phyloP scores from a whole-genome alignment of 2,888 invertebrate species.

The Caprella mutica region DNA sequence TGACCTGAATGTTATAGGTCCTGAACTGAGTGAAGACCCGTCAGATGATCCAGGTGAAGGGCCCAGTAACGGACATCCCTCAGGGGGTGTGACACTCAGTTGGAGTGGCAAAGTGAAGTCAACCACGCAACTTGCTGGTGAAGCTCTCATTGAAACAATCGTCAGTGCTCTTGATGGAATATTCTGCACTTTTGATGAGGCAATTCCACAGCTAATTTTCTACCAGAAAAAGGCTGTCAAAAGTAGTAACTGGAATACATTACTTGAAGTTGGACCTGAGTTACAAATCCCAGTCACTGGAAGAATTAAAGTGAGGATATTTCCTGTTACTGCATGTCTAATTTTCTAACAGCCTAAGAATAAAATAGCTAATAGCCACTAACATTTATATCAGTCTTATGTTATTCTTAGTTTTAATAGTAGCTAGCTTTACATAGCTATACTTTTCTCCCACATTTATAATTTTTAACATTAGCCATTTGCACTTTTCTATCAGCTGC shows the following conservation, averaged over 20 bases:
- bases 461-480: no score
- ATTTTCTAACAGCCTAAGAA: not conserved
- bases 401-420: no score
- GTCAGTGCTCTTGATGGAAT: conserved; percentile 33
- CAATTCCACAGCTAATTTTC: conserved; percentile 49
- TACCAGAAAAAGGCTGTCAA: conserved; percentile 47
- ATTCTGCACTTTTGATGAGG: conserved; percentile 50
- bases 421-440: no score
- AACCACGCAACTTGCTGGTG: conserved; percentile 27
- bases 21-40: no score
- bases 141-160: conserved; percentile 21
- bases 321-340: not conserved
- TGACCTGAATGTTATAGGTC: conserved; percentile 55
- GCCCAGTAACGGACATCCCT: not conserved
- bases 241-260: conserved; percentile 54
- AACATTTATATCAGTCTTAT: no score
- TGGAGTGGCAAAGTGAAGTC: conserved; percentile 34
- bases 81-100: conserved; percentile 34
- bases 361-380: no score
- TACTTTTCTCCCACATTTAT: no score
- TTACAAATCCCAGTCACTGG: conserved; percentile 53
- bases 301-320: conserved; percentile 43
- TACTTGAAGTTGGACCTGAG: conserved; percentile 46
- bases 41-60: not conserved
- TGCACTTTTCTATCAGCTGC: no score